A percentile compares a stretch with the other conserved stretches of the same genome.
phyloP scores from a whole-genome alignment of 2,113 vertebrate genomes.

The Eulemur rufifrons region DNA sequence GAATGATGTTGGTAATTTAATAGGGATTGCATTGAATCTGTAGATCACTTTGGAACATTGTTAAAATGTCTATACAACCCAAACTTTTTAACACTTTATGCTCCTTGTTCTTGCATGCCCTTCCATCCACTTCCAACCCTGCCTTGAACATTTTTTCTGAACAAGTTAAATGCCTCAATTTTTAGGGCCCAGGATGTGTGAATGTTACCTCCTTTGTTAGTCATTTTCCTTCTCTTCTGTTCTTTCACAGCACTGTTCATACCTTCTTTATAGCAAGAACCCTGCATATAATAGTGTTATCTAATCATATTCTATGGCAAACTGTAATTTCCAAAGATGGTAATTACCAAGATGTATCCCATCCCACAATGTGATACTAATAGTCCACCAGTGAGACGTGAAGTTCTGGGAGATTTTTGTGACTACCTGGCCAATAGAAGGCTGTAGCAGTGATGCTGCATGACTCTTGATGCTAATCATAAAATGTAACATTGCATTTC shows the following conservation, averaged over 20 bases:
- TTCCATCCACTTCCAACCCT: background rate
- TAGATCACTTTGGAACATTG: no score
- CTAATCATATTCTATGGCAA: background rate
- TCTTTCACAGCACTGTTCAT: background rate
- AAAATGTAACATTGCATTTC: background rate
- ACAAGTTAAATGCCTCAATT: background rate
- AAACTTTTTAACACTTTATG: background rate
- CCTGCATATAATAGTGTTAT: background rate
- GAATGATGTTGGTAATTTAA: no score
- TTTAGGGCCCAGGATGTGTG: background rate
- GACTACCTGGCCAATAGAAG: background rate
- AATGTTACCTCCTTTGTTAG: background rate
- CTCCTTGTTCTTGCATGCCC: background rate
- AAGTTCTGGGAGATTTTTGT: background rate
- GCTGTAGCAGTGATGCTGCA: background rate
- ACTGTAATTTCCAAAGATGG: background rate
- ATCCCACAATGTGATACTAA: background rate
- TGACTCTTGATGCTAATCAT: background rate
- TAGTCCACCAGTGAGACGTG: background rate
- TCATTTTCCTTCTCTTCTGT: background rate
- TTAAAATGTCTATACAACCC: no score
- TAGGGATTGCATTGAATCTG: no score
- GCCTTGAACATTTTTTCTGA: background rate
- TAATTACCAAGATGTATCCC: accelerated
- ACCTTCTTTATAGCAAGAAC: background rate